Percentiles rank a stretch among this genome's conserved stretches.
These are phyloP conservation scores for Pachypanchax playfairii DNA, from an alignment of 2,113 vertebrate species.

Conservation along the genomic window DNA sequence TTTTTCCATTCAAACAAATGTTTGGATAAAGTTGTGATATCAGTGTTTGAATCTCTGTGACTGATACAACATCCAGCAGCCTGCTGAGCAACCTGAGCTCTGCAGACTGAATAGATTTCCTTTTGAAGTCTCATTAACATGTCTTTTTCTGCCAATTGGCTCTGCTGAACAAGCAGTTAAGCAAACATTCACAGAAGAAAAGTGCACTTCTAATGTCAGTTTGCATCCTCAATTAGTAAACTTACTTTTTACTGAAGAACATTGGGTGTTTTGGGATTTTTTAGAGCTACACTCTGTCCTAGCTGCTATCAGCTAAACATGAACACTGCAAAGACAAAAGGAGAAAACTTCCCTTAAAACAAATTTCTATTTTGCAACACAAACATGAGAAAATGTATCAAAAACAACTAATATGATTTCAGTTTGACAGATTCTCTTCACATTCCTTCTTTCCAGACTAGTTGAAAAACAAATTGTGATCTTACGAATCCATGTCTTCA, in stretches of 20 bases:
- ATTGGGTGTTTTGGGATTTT: not conserved
- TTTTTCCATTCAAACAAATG: not conserved
- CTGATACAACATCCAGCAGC: not conserved
- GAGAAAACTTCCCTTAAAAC: no score
- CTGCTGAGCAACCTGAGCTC: not conserved
- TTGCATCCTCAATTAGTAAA: not conserved
- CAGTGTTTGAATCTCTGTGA: not conserved
- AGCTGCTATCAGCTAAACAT: no score
- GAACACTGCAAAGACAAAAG: no score
- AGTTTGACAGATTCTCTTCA: no score
- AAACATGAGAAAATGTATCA: no score
- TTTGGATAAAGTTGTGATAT: not conserved
- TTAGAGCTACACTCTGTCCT: not conserved
- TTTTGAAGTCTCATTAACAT: constrained; percentile 2
- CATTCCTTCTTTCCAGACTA: no score
- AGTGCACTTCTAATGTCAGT: not conserved
- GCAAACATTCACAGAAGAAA: not conserved
- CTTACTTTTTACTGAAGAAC: not conserved
- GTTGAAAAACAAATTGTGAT: no score
- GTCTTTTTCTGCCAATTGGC: not conserved
- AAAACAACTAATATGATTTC: no score
- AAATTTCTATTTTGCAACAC: no score
- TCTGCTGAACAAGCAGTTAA: not conserved
- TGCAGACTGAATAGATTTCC: not conserved
- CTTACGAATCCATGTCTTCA: no score